Base-by-base conservation (phyloP, 2,888 invertebrate genomes). In the Macrophya annulata region DNA sequence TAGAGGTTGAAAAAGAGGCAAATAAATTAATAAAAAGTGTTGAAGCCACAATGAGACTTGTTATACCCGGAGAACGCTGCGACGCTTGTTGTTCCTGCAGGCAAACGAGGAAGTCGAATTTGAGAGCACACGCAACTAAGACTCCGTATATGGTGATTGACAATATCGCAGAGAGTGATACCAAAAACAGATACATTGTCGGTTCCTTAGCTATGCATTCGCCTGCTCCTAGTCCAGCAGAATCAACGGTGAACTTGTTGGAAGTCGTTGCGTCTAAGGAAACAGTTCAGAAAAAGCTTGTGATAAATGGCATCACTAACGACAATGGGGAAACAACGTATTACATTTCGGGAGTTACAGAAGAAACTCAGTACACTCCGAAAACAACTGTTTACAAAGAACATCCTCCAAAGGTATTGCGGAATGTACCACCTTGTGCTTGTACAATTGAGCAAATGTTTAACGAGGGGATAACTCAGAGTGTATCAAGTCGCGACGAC, bases 71-170 rank as follows among this genome's bases (percentile, higher is more conserved):
- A 17, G 87, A 86, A 0, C 85, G 84, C 1, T 93, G 93, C 84
- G 91, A 92, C 48, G 88, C 85, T 71, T 93, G 93, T 31, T 92
- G 92, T 79, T 88, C 89, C 0, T 92, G 92, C 79, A 89, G 91
- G 40, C 91, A 93, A 86, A 90, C 89, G 0, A 89, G 87, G 51
- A 91, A 91, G 62, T 83, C 89, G 4, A 86, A 90, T n/a, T 55
- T 87, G 0, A 90, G 88, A 48, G 89, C 87, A 83, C 90, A 89
- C 17, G 86, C 88, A 51, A 89, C 87, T 0, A 90, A 91, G 84
- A 84, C 86, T 12, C 90, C 90, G 0, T 89, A 89, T 48, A 71
- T 89, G 55, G 87, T 92, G 4, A 89, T 92, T 40, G 91, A 92
- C 4, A 89, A 88, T 4, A 76, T 90, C 12, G 85, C 86, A 6